Percentiles rank a stretch among this genome's conserved stretches.
Evolutionary conservation across 1,140 invertebrate genomes (phyloP).

Genomic region (Caerostris darwini): DNA sequence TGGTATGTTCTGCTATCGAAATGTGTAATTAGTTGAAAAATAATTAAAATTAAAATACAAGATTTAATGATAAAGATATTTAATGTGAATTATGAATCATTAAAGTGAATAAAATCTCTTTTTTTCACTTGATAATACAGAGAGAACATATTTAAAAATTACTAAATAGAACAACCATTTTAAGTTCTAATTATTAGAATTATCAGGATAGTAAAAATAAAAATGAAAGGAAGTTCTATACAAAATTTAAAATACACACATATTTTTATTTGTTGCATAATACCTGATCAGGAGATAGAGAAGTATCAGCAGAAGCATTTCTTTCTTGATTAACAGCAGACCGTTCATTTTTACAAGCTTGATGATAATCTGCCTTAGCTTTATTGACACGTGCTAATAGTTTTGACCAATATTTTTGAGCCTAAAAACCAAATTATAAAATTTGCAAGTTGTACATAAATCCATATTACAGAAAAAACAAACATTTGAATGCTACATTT

Average conservation of each 20-base stretch:
- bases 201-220: background rate
- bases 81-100: no score
- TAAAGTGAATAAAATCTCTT: no score
- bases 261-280: background rate
- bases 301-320: constrained; percentile 96
- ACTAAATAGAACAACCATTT: no score
- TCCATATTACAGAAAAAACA: no score
- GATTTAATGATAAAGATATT: no score
- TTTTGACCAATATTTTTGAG: constrained; percentile 99
- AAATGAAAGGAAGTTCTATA: background rate
- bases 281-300: constrained; percentile 97
- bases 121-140: no score
- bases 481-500: no score
- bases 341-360: constrained; percentile 96
- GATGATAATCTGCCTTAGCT: constrained; percentile 95
- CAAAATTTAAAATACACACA: background rate
- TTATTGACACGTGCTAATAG: constrained; percentile 95
- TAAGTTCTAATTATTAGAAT: background rate
- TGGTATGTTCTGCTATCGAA: no score
- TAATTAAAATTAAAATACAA: no score
- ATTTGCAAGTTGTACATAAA: no score
- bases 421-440: constrained; percentile 82
- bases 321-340: constrained; percentile 97
- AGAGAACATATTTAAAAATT: no score
- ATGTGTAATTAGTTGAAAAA: no score